Evolutionary conservation across 2,888 invertebrate genomes (phyloP).

Genomic region (Synanthedon vespiformis): DNA sequence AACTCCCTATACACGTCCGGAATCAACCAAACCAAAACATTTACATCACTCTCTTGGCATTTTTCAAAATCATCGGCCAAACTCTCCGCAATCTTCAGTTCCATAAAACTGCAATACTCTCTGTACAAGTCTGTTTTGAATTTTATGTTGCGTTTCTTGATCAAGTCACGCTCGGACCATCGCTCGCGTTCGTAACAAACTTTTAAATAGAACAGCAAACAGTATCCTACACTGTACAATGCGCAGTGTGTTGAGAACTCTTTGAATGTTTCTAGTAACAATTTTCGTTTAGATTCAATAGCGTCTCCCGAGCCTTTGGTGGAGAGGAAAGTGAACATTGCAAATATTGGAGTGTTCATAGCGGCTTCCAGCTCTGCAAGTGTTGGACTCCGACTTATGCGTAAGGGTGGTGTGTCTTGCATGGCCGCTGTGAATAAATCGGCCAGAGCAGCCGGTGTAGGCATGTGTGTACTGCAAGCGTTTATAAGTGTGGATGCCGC

Average conservation of each 20-base stretch:
- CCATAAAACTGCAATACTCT: slow-evolving; percentile 86
- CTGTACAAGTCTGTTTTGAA: slow-evolving; percentile 89
- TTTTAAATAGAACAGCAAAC: slow-evolving; percentile 90
- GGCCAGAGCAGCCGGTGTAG: slow-evolving; percentile 49
- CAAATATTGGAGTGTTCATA: slow-evolving; percentile 84
- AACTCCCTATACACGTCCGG: slow-evolving; percentile 94
- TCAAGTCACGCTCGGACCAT: slow-evolving; percentile 55
- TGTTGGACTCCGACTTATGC: slow-evolving; percentile 58
- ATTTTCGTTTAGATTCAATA: slow-evolving; percentile 80
- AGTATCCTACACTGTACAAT: slow-evolving; percentile 84
- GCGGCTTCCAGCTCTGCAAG: slow-evolving; percentile 74
- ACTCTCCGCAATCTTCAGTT: slow-evolving; percentile 79
- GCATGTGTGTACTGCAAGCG: slow-evolving; percentile 47
- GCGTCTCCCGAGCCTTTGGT: slow-evolving; percentile 72
- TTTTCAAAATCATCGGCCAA: slow-evolving; percentile 86
- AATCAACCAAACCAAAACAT: slow-evolving; percentile 90
- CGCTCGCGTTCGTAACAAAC: slow-evolving; percentile 73
- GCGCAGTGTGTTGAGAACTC: slow-evolving; percentile 78
- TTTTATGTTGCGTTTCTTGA: slow-evolving; percentile 70
- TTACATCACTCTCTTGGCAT: slow-evolving; percentile 90
- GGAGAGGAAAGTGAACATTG: slow-evolving; percentile 86
- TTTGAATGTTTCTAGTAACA: slow-evolving; percentile 81
- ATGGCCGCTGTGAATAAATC: slow-evolving; percentile 57
- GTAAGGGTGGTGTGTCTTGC: slow-evolving; percentile 63
- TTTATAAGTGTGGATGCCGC: slow-evolving; percentile 50